Evolutionary conservation across 2,113 vertebrate species (phyloP).

Genomic region (Tachysurus fulvidraco): DNA sequence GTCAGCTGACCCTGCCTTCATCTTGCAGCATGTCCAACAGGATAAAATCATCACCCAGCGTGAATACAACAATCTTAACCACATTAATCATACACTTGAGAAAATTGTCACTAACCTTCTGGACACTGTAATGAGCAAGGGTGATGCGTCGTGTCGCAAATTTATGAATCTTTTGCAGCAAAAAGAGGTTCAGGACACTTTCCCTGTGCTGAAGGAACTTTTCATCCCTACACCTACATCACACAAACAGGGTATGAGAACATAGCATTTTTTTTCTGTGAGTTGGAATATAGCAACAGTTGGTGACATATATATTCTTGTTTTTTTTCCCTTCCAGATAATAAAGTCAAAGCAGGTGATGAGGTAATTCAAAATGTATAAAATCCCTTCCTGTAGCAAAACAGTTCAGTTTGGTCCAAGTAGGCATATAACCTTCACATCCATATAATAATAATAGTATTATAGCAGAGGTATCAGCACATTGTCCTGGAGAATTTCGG

Average conservation of each 20-base stretch:
- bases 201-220: constrained; percentile 36
- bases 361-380: constrained; percentile 1
- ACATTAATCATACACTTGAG: constrained; percentile 24
- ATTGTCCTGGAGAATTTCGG: not conserved
- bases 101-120: constrained; percentile 50
- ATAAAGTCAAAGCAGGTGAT: not conserved
- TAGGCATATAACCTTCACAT: not conserved
- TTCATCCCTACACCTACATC: rapidly evolving
- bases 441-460: not conserved
- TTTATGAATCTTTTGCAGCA: constrained; percentile 64
- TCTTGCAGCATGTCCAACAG: constrained; percentile 58
- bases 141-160: constrained; percentile 46
- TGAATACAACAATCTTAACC: constrained; percentile 63
- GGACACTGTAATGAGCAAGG: constrained; percentile 66
- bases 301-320: not conserved
- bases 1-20: constrained; percentile 39
- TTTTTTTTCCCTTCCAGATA: not conserved
- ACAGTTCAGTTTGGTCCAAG: not conserved
- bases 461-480: not conserved
- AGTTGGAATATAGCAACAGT: not conserved
- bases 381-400: not conserved
- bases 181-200: constrained; percentile 21
- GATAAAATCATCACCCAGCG: constrained; percentile 34
- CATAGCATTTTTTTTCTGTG: not conserved
- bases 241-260: not conserved